phyloP scores from a whole-genome alignment of 2,113 vertebrate species.

The Scalopus aquaticus region DNA sequence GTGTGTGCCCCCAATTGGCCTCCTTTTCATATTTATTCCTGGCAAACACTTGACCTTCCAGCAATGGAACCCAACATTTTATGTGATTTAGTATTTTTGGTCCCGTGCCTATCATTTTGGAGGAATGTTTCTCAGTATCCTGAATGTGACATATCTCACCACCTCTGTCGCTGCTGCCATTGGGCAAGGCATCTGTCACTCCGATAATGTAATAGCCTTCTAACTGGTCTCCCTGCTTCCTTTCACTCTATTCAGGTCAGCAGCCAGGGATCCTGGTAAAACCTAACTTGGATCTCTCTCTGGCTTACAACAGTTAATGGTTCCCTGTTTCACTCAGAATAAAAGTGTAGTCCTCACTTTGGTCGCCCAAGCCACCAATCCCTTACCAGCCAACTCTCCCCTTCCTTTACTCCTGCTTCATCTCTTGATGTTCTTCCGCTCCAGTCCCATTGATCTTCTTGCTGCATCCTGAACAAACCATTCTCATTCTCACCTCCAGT shows the following conservation, averaged over 20 bases:
- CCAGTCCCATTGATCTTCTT: background rate
- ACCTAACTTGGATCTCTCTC: background rate
- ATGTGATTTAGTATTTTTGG: background rate
- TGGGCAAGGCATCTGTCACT: background rate
- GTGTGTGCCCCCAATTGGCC: background rate
- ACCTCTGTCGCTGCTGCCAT: background rate
- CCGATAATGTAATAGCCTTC: background rate
- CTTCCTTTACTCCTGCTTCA: background rate
- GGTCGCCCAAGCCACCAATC: background rate
- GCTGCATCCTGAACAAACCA: background rate
- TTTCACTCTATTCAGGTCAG: background rate
- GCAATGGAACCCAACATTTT: background rate
- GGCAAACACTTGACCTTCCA: background rate
- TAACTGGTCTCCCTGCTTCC: background rate
- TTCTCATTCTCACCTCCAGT: background rate
- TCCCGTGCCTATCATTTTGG: background rate
- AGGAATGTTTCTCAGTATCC: background rate
- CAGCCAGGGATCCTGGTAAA: background rate
- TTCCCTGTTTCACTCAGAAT: background rate
- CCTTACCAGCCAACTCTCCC: background rate
- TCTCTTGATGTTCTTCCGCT: background rate
- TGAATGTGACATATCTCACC: background rate
- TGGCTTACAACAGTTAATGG: background rate
- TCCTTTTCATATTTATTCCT: background rate
- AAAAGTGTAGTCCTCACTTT: background rate